phyloP scores from a whole-genome alignment of 2,797 vertebrate species.

The Mormyrus hasselquistii region DNA sequence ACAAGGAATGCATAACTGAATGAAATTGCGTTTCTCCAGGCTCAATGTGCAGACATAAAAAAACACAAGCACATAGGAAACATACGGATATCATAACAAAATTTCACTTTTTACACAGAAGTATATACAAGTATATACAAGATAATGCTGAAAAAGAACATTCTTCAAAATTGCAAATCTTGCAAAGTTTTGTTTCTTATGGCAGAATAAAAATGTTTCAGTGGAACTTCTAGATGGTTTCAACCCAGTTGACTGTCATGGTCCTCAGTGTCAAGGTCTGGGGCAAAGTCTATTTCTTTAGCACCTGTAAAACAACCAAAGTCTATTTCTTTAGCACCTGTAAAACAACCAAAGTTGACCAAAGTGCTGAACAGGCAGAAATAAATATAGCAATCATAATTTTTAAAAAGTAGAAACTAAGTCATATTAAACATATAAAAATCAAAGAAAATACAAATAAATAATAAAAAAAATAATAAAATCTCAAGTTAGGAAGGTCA shows the following conservation, averaged over 20 bases:
- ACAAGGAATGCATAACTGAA: too few species aligned
- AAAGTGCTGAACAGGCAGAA: background rate
- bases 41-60: too few species aligned
- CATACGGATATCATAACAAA: too few species aligned
- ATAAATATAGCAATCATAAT: background rate
- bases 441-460: background rate
- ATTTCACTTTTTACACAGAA: too few species aligned
- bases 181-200: background rate
- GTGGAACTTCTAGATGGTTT: background rate
- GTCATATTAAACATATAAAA: background rate
- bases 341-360: background rate
- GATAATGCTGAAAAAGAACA: background rate
- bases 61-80: too few species aligned
- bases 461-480: background rate
- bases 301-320: background rate
- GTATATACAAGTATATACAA: background rate
- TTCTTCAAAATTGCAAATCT: background rate
- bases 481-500: background rate
- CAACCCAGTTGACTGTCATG: background rate
- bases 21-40: too few species aligned
- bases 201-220: background rate
- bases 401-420: background rate
- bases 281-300: background rate
- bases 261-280: background rate
- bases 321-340: background rate